These are phyloP conservation scores for Protophormia terraenovae DNA, from an alignment of 2,888 invertebrate genomes.

Conservation along the genomic window DNA sequence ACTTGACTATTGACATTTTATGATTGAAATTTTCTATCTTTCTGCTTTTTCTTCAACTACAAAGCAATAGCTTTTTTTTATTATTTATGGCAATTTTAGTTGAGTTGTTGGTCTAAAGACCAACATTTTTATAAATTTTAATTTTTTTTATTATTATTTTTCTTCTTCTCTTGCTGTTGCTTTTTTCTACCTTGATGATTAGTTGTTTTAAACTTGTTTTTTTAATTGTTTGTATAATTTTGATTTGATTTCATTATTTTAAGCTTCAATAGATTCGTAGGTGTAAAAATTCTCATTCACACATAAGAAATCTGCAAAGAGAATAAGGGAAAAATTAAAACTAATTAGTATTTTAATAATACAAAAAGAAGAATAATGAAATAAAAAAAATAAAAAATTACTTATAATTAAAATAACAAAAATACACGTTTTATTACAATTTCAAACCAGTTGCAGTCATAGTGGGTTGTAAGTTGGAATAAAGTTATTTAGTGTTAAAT, in stretches of 20 bases:
- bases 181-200: background rate
- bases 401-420: background rate
- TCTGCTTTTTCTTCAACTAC: background rate
- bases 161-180: background rate
- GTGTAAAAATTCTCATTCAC: constrained; percentile 22
- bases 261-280: background rate
- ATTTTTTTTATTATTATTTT: too few relatives aligned
- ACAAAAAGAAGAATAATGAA: too few relatives aligned
- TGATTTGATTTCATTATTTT: constrained; percentile 34
- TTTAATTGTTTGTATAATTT: constrained; percentile 26
- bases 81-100: constrained; percentile 34
- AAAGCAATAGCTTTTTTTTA: constrained; percentile 8
- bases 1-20: constrained; percentile 55
- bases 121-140: constrained; percentile 53
- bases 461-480: background rate
- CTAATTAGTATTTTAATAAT: constrained; percentile 17
- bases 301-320: constrained; percentile 54
- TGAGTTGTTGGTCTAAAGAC: constrained; percentile 52
- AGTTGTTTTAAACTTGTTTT: constrained; percentile 27
- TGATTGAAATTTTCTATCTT: constrained; percentile 26
- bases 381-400: too few relatives aligned
- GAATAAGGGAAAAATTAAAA: background rate
- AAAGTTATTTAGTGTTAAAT: background rate
- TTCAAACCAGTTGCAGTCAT: background rate
- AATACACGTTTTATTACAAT: background rate